Base-by-base conservation (phyloP, 2,797 vertebrate genomes). In the Salmo trutta region DNA sequence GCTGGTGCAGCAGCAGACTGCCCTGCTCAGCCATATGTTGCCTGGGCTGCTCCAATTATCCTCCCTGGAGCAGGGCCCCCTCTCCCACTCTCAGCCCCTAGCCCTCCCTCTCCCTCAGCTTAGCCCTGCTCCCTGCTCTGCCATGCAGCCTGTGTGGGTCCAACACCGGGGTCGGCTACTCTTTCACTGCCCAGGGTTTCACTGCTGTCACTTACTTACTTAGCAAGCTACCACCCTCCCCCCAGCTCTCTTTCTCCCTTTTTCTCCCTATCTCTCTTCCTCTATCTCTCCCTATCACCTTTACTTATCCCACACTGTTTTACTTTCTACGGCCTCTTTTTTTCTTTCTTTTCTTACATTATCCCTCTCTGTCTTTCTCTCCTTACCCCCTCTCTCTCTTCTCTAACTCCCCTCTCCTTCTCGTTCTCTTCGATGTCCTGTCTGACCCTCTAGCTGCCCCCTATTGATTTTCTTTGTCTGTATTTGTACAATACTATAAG, bases 1-100 rank as follows among this genome's bases (percentile, higher is more conserved):
- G 96, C 96, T 97, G 96, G 95, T 94, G 94, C 94, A 93, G 91
- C 96, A 97, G 96, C 96, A 96, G 96, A 96, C 94, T 93, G 86
- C 92, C 94, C 94, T 93, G 96, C 95, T 89, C 81, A 88, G 91
- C 96, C 96, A 97, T 96, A 97, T 96, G 96, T 93, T 95, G 92
- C 90, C 89, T 92, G 93, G 80, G 88, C 94, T 91, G 95, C 94
- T 96, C 94, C 95, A 94, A 96, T 97, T 96, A 95, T 96, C 93
- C 94, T 93, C 93, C 85, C 89, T 77, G 91, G 94, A 91, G 88
- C 77, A 56, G 84, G 84, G 70, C 80, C 88, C 82, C 91, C 87
- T 75, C 88, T 62, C 33, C 54, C 5, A 41, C 73, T 27, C 53
- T 19, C 53, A 36, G 5, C 53, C 53, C 53, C 53, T 16, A 56